These are phyloP conservation scores for Chaenocephalus aceratus DNA, from an alignment of 2,113 vertebrate species.

Conservation along the genomic window DNA sequence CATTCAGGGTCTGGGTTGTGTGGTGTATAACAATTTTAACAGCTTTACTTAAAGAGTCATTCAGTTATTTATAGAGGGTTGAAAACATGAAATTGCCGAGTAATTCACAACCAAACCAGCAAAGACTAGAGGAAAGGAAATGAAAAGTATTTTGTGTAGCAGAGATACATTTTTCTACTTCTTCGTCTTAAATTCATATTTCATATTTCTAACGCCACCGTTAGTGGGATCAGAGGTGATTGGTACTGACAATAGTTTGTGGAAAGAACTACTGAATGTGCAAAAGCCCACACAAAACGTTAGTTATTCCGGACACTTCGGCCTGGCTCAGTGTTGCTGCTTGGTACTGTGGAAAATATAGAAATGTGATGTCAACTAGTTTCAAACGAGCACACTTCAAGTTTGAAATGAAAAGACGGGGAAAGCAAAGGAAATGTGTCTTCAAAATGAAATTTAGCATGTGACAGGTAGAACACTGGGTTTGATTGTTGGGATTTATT, in stretches of 20 bases:
- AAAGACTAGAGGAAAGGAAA: background rate
- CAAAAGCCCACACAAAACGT: too few relatives aligned
- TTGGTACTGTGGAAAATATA: background rate
- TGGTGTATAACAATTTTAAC: background rate
- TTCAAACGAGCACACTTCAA: background rate
- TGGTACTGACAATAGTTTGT: too few relatives aligned
- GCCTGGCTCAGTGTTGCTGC: background rate
- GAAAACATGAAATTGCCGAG: background rate
- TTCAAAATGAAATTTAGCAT: background rate
- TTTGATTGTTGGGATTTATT: slow-evolving; percentile 3
- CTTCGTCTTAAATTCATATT: too few relatives aligned
- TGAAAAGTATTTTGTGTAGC: background rate
- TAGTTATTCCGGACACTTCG: too few relatives aligned
- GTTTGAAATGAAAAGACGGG: background rate
- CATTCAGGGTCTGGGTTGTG: background rate
- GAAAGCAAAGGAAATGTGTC: background rate
- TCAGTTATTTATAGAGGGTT: background rate
- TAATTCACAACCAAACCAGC: background rate
- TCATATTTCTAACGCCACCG: too few relatives aligned
- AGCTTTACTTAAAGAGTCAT: background rate
- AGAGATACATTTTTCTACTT: background rate
- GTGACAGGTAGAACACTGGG: background rate
- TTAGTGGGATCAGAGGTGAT: too few relatives aligned
- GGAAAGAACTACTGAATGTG: too few relatives aligned
- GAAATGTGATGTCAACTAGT: background rate